A percentile compares a stretch with the other conserved stretches of the same genome.
phyloP scores from a whole-genome alignment of 2,888 invertebrate genomes.

The Bellardia bayeri region DNA sequence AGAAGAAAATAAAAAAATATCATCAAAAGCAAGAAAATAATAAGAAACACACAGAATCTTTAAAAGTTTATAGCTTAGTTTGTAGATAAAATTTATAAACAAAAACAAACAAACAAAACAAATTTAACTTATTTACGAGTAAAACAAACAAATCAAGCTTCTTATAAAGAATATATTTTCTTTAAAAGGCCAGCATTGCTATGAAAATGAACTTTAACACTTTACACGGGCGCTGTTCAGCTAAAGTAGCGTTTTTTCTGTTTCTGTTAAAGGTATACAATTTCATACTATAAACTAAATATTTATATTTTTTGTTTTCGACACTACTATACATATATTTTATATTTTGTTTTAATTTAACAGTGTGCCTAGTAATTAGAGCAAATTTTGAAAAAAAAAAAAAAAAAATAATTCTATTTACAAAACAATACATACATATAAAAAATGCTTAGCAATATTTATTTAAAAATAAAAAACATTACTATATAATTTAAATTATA shows the following conservation, averaged over 20 bases:
- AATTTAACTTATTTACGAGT: slow-evolving; percentile 51
- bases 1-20: background rate
- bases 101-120: slow-evolving; percentile 43
- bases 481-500: slow-evolving; percentile 71
- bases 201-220: slow-evolving; percentile 43
- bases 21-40: slow-evolving; percentile 10
- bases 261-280: slow-evolving; percentile 14
- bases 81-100: slow-evolving; percentile 68
- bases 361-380: slow-evolving; percentile 73
- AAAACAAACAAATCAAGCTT: slow-evolving; percentile 52
- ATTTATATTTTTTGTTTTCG: slow-evolving; percentile 43
- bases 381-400: slow-evolving; percentile 63
- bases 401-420: slow-evolving; percentile 68
- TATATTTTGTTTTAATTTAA: slow-evolving; percentile 65
- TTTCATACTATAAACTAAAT: slow-evolving; percentile 21
- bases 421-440: slow-evolving; percentile 62
- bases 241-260: background rate
- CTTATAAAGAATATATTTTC: slow-evolving; percentile 62
- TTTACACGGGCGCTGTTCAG: background rate
- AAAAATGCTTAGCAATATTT: slow-evolving; percentile 72
- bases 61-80: slow-evolving; percentile 64
- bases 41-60: slow-evolving; percentile 45
- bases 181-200: slow-evolving; percentile 72
- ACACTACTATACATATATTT: slow-evolving; percentile 15
- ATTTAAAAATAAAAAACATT: slow-evolving; percentile 39